These are phyloP conservation scores for Neotoma lepida DNA, from an alignment of 2,113 vertebrate genomes.

Conservation along the genomic window DNA sequence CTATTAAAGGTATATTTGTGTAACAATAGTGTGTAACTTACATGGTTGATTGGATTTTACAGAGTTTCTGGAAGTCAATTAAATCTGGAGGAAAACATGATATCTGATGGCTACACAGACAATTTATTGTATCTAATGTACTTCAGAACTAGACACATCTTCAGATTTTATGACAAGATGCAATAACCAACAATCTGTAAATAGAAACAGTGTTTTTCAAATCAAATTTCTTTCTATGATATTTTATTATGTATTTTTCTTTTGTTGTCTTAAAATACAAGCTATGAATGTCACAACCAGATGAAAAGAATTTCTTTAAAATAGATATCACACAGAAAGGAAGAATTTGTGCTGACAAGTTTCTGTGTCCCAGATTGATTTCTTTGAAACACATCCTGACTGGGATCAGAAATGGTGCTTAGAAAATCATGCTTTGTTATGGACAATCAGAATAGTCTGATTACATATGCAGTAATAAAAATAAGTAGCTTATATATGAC, in stretches of 20 bases:
- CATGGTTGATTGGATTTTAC: neutral
- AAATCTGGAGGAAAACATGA: neutral
- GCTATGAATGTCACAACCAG: neutral
- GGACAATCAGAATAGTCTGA: neutral
- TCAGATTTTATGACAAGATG: constrained; percentile 40
- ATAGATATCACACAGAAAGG: neutral
- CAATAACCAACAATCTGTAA: constrained; percentile 55
- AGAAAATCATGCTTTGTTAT: neutral
- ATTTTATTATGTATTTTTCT: neutral
- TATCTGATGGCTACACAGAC: neutral
- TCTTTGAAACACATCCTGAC: neutral
- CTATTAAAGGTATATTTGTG: neutral
- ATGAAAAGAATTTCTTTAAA: neutral
- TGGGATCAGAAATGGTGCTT: neutral
- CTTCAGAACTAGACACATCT: neutral
- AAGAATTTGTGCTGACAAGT: neutral
- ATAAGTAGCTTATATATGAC: neutral
- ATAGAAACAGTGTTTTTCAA: constrained; percentile 35
- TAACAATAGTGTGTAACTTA: neutral
- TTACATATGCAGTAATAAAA: neutral
- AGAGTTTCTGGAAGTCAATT: neutral
- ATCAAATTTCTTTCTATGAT: constrained; percentile 32
- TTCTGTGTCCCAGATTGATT: neutral
- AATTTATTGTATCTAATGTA: neutral
- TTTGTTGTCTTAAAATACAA: neutral